phyloP scores from a whole-genome alignment of 2,888 invertebrate genomes.

The Tinea semifulvella region DNA sequence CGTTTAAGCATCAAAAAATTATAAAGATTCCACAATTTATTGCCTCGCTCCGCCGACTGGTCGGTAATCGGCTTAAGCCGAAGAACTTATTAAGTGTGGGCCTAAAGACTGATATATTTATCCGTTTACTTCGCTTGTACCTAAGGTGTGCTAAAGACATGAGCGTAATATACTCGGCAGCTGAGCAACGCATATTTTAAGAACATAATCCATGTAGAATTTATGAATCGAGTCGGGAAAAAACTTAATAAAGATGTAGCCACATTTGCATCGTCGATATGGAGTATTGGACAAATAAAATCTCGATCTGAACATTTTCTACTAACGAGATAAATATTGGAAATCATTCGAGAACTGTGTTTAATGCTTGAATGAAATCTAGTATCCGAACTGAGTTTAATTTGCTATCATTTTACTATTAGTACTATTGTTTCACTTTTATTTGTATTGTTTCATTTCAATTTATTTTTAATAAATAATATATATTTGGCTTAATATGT shows the following conservation, averaged over 20 bases:
- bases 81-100: constrained; percentile 60
- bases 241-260: constrained; percentile 6
- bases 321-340: constrained; percentile 1
- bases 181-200: neutral
- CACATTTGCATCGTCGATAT: constrained; percentile 2
- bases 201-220: constrained; percentile 6
- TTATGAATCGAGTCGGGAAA: constrained; percentile 7
- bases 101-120: constrained; percentile 61
- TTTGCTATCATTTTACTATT: no score
- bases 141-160: constrained; percentile 26
- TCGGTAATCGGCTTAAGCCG: constrained; percentile 56
- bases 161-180: constrained; percentile 8
- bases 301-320: constrained; percentile 2
- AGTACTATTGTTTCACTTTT: no score
- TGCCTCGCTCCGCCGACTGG: constrained; percentile 29
- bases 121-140: constrained; percentile 36
- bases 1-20: constrained; percentile 48
- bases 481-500: no score
- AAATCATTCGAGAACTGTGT: constrained; percentile 6
- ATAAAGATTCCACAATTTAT: constrained; percentile 65
- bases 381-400: neutral
- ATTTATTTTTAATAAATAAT: no score
- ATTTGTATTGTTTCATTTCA: no score
- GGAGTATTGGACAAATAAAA: constrained; percentile 2
- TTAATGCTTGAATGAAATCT: neutral